These are phyloP conservation scores for Drosophila macrospina DNA, from an alignment of 2,888 invertebrate species.

Conservation along the genomic window DNA sequence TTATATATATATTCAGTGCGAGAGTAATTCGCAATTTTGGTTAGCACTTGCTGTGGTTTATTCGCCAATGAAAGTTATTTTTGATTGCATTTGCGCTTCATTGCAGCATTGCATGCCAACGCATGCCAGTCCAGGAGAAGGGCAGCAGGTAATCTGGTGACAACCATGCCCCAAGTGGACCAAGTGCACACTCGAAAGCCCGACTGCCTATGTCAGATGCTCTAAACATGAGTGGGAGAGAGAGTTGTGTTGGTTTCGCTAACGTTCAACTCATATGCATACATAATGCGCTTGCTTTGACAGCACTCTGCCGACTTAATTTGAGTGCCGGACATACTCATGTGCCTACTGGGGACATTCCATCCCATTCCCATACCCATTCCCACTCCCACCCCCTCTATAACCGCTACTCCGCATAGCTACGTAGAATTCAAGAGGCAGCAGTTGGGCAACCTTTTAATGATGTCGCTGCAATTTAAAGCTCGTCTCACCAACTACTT, in stretches of 20 bases:
- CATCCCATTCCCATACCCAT: background rate
- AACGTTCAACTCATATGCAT: slow-evolving; percentile 30
- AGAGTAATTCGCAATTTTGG: slow-evolving; percentile 31
- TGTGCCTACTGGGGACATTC: background rate
- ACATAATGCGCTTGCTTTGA: slow-evolving; percentile 59
- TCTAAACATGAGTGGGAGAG: slow-evolving; percentile 30
- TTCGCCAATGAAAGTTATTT: slow-evolving; percentile 21
- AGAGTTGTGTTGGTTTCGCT: slow-evolving; percentile 14
- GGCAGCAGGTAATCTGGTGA: slow-evolving; percentile 13
- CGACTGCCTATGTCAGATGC: slow-evolving; percentile 27
- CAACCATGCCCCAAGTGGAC: slow-evolving; percentile 23
- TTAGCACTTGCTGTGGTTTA: slow-evolving; percentile 22
- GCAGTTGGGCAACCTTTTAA: slow-evolving; percentile 46
- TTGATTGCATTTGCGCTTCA: slow-evolving; percentile 38
- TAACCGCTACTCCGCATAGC: too few relatives aligned
- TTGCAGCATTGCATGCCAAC: slow-evolving; percentile 2
- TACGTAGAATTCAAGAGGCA: background rate
- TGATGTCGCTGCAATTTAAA: slow-evolving; percentile 64
- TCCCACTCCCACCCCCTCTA: too few relatives aligned
- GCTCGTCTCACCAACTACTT: slow-evolving; percentile 32
- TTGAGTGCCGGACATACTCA: slow-evolving; percentile 47
- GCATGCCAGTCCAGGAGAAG: background rate
- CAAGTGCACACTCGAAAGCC: slow-evolving; percentile 22
- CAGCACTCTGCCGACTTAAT: slow-evolving; percentile 63
- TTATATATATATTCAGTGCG: too few relatives aligned